These are phyloP conservation scores for Passer montanus DNA, from an alignment of 2,113 vertebrate species.

Conservation along the genomic window DNA sequence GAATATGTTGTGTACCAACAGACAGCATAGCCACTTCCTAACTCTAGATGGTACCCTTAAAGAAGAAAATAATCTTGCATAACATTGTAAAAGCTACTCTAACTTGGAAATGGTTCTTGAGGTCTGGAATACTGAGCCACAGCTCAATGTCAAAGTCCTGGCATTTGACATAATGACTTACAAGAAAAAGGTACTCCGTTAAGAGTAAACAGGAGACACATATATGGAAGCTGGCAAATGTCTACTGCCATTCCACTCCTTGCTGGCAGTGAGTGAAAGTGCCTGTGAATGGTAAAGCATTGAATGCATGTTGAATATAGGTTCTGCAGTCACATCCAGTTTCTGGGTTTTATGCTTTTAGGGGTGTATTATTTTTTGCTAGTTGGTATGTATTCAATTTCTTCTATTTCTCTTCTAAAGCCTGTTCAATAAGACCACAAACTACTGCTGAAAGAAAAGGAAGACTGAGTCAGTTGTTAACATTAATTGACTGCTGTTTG, in stretches of 20 bases:
- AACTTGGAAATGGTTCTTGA: background rate
- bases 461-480: slow-evolving; percentile 2
- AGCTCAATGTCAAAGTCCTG: background rate
- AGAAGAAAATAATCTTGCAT: background rate
- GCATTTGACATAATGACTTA: background rate
- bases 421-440: background rate
- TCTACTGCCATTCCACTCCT: background rate
- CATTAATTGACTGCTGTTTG: background rate
- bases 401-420: background rate
- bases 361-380: background rate
- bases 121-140: background rate
- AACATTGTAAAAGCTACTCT: background rate
- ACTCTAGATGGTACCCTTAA: background rate
- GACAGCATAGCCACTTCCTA: background rate
- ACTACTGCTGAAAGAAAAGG: background rate
- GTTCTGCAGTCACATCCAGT: background rate
- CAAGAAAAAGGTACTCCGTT: background rate
- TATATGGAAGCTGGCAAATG: background rate
- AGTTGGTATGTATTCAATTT: background rate
- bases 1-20: background rate
- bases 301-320: background rate
- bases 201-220: background rate
- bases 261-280: background rate
- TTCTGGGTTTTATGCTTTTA: background rate
- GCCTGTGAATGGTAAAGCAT: background rate